A percentile compares a stretch with the other conserved stretches of the same genome.
Evolutionary conservation across 1,140 invertebrate species (phyloP).

Genomic region (Magallana ariakensis): DNA sequence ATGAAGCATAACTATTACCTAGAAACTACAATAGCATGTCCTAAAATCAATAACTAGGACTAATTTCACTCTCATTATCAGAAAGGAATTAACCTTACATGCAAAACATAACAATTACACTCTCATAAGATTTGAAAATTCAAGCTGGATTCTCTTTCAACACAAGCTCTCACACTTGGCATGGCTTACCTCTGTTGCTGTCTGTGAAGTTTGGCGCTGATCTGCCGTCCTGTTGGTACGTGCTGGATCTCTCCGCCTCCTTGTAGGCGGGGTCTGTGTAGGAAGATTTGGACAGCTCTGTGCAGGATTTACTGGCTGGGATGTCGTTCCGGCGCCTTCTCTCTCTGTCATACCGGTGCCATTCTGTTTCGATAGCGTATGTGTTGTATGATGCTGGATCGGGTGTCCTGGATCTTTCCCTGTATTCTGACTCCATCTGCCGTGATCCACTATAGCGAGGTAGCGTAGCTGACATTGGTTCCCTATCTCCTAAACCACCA

Average conservation of each 20-base stretch:
- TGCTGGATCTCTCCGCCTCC: neutral
- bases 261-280: neutral
- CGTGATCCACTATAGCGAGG: neutral
- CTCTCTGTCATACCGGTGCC: conserved; percentile 16
- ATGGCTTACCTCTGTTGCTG: neutral
- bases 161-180: neutral
- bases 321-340: conserved; percentile 3
- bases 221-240: neutral
- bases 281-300: neutral
- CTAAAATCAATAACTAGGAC: neutral
- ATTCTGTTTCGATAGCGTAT: conserved; percentile 12
- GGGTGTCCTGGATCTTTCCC: conserved; percentile 21
- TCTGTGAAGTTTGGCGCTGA: neutral
- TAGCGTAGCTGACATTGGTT: conserved; percentile 30
- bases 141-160: neutral
- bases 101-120: neutral
- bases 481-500: conserved; percentile 58
- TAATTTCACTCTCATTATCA: conserved; percentile 20
- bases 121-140: neutral
- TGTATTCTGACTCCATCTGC: neutral
- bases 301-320: neutral
- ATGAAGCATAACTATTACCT: neutral
- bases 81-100: neutral
- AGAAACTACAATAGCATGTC: neutral
- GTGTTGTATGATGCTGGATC: conserved; percentile 14